These are phyloP conservation scores for Catostomus latipinnis DNA, from an alignment of 2,797 vertebrate genomes.

Conservation along the genomic window DNA sequence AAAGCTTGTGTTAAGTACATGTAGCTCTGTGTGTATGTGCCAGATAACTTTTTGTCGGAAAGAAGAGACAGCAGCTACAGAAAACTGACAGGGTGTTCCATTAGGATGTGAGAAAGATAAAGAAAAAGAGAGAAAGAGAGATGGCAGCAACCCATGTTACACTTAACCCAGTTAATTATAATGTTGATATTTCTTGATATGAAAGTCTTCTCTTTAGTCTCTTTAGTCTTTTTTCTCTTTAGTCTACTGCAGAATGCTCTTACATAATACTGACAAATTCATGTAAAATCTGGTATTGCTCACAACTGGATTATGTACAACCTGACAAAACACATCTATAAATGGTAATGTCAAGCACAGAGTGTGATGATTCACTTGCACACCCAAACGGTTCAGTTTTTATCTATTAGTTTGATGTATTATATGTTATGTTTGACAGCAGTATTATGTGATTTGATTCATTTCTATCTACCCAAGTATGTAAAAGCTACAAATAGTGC, in stretches of 20 bases:
- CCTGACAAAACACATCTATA: conserved; percentile 38
- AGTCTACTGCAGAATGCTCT: neutral
- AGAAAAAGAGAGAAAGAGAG: neutral
- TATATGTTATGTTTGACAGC: conserved; percentile 9
- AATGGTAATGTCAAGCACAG: conserved; percentile 43
- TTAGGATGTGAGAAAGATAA: conserved; percentile 36
- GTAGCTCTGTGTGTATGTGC: conserved; percentile 18
- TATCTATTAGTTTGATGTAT: conserved; percentile 23
- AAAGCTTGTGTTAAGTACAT: conserved; percentile 19
- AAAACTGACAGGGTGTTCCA: conserved; percentile 50
- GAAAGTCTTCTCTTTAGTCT: neutral
- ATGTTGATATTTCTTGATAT: neutral
- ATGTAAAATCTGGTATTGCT: conserved; percentile 15
- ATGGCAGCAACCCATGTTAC: neutral
- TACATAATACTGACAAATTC: neutral
- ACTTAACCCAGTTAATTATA: conserved; percentile 13
- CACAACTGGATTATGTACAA: conserved; percentile 24
- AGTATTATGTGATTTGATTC: neutral
- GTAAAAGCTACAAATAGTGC: neutral
- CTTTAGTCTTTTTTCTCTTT: neutral
- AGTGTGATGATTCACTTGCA: conserved; percentile 43
- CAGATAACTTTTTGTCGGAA: conserved; percentile 12
- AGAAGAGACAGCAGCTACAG: conserved; percentile 28
- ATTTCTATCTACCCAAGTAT: neutral
- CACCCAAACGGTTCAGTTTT: conserved; percentile 30